A percentile compares a stretch with the other conserved stretches of the same genome.
Conservation (phyloP, 2,888 invertebrate genomes). For the Nowickia ferox region DNA sequence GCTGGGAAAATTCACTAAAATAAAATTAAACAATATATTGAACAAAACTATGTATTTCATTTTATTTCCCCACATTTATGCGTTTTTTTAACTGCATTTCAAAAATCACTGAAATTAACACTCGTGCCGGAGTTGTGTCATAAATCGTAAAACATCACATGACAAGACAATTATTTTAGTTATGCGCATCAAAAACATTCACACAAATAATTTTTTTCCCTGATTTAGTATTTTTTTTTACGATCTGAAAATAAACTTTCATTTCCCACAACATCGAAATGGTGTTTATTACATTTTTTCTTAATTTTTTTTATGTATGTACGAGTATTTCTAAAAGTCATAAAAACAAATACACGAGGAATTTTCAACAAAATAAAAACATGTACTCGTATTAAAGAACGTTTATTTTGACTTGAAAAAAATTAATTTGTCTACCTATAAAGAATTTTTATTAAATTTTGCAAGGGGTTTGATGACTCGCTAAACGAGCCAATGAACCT, state of each 20-base stretch:
- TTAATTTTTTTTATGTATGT: too few species aligned
- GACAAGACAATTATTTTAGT: slow-evolving; percentile 35
- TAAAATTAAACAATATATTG: background rate
- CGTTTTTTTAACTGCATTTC: background rate
- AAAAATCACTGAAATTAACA: slow-evolving; percentile 14
- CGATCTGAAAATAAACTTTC: slow-evolving; percentile 53
- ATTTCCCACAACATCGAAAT: slow-evolving; percentile 57
- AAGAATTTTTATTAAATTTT: slow-evolving; percentile 39
- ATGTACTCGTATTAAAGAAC: slow-evolving; percentile 61
- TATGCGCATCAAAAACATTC: slow-evolving; percentile 14
- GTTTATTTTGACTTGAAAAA: slow-evolving; percentile 36
- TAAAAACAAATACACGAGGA: slow-evolving; percentile 26
- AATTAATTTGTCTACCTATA: slow-evolving; percentile 29
- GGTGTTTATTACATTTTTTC: slow-evolving; percentile 41
- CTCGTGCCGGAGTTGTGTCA: background rate
- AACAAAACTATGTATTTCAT: background rate
- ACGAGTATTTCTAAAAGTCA: slow-evolving; percentile 25
- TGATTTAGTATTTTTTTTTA: slow-evolving; percentile 31
- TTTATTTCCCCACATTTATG: slow-evolving; percentile 1
- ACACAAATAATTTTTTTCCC: background rate
- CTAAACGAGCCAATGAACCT: slow-evolving; percentile 56
- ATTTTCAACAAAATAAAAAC: slow-evolving; percentile 16
- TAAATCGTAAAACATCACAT: slow-evolving; percentile 37
- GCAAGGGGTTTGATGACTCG: slow-evolving; percentile 59
- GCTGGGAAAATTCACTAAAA: background rate